Evolutionary conservation across 2,888 invertebrate genomes (phyloP).

Genomic region (Acanthococcus lagerstroemiae): DNA sequence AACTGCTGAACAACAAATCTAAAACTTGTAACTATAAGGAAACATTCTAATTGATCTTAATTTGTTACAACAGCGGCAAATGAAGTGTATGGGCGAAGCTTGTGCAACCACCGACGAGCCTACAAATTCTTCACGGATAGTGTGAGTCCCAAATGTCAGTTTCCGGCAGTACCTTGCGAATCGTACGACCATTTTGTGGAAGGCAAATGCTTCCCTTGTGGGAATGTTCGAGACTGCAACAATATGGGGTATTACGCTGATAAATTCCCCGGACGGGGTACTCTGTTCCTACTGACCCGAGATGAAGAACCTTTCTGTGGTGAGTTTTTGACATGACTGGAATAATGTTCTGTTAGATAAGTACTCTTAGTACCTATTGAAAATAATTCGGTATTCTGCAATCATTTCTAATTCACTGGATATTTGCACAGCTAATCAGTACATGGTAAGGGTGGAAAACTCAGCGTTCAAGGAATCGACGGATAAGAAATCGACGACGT

Average conservation of each 20-base stretch:
- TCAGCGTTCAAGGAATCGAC: constrained; percentile 48
- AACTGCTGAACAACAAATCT: background rate
- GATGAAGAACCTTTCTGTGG: constrained; percentile 89
- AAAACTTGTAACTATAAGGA: background rate
- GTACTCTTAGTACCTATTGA: background rate
- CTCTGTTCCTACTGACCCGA: constrained; percentile 77
- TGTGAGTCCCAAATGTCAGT: constrained; percentile 79
- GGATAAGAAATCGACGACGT: constrained; percentile 52
- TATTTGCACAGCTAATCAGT: constrained; percentile 69
- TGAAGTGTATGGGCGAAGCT: constrained; percentile 70
- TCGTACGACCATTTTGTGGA: constrained; percentile 72
- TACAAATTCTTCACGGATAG: constrained; percentile 93
- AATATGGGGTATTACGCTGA: constrained; percentile 93
- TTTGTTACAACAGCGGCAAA: constrained; percentile 47
- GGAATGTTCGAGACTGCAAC: constrained; percentile 53
- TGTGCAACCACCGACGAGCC: constrained; percentile 87
- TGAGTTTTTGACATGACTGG: constrained; percentile 43
- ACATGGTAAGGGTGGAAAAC: constrained; percentile 70
- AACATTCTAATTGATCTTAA: constrained; percentile 32
- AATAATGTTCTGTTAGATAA: background rate
- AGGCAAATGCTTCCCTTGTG: constrained; percentile 66
- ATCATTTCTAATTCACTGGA: background rate
- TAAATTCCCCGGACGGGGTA: constrained; percentile 68
- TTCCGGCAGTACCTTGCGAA: constrained; percentile 81
- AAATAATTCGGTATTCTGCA: background rate